Evolutionary conservation across 2,797 vertebrate species (phyloP).

Genomic region (Phrynocephalus vlangalii): DNA sequence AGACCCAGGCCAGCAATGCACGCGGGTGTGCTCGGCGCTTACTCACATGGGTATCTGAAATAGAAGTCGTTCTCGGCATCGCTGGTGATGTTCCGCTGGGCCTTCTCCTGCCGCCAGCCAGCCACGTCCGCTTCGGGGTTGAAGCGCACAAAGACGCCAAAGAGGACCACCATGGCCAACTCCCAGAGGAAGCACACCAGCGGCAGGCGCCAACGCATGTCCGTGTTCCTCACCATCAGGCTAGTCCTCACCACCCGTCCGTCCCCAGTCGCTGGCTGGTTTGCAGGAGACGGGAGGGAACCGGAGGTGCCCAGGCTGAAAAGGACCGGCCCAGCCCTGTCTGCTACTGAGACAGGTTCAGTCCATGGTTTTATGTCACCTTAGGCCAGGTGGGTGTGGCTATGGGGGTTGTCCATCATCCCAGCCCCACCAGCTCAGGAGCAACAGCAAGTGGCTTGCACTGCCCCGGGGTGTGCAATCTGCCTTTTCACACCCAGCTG

Average conservation of each 20-base stretch:
- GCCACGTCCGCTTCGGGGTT: slow-evolving; percentile 78
- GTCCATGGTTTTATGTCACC: slow-evolving; percentile 31
- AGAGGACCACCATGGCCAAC: slow-evolving; percentile 88
- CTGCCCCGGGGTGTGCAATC: accelerated
- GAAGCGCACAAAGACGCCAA: slow-evolving; percentile 92
- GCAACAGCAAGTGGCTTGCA: slow-evolving; percentile 55
- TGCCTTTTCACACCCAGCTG: neutral
- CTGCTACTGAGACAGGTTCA: accelerated
- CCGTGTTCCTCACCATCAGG: slow-evolving; percentile 83
- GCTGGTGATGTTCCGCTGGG: slow-evolving; percentile 77
- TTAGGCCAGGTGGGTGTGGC: slow-evolving; percentile 53
- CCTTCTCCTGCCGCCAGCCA: slow-evolving; percentile 79
- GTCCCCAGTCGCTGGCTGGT: neutral
- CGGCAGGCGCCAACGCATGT: slow-evolving; percentile 87
- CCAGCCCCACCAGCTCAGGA: neutral
- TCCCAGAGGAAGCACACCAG: slow-evolving; percentile 88
- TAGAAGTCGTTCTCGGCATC: slow-evolving; percentile 94
- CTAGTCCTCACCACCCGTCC: neutral
- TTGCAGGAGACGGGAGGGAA: accelerated
- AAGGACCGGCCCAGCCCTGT: accelerated
- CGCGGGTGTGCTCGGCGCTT: too few relatives aligned
- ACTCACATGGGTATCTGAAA: slow-evolving; percentile 97
- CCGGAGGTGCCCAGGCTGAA: accelerated
- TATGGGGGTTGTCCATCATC: slow-evolving; percentile 57
- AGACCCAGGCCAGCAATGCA: too few relatives aligned